phyloP scores from a whole-genome alignment of 2,888 invertebrate genomes.

The Eupelmus urozonus region DNA sequence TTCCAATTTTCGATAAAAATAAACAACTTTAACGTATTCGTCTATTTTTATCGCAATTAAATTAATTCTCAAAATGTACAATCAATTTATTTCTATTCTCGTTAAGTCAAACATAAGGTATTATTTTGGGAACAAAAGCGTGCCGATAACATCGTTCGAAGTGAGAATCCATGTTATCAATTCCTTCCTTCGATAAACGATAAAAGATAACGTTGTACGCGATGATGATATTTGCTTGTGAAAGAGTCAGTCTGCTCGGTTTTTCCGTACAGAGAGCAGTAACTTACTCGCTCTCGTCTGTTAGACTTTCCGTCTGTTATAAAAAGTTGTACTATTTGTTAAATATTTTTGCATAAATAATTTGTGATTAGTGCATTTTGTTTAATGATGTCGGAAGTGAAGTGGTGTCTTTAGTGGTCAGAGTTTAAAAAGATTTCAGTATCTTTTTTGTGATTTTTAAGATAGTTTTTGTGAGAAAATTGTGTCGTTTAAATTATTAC shows the following conservation, averaged over 20 bases:
- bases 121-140: slow-evolving; percentile 34
- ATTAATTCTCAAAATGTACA: not conserved
- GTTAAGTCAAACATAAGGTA: not conserved
- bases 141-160: slow-evolving; percentile 6
- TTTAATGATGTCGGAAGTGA: not conserved
- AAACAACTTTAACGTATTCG: no score
- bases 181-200: slow-evolving; percentile 27
- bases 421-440: no score
- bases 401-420: no score
- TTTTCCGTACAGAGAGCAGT: slow-evolving; percentile 6
- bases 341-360: not conserved
- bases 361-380: not conserved
- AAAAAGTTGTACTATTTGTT: not conserved
- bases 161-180: slow-evolving; percentile 44
- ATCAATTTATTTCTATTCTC: not conserved
- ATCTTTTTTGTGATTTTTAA: not conserved
- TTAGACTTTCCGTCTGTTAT: not conserved
- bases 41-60: no score
- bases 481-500: not conserved
- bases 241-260: slow-evolving; percentile 27
- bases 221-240: slow-evolving; percentile 10
- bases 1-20: no score
- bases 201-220: slow-evolving; percentile 22
- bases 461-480: not conserved
- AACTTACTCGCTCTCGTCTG: not conserved